Base-by-base conservation (phyloP, 2,113 vertebrate genomes). In the Lates calcarifer region DNA sequence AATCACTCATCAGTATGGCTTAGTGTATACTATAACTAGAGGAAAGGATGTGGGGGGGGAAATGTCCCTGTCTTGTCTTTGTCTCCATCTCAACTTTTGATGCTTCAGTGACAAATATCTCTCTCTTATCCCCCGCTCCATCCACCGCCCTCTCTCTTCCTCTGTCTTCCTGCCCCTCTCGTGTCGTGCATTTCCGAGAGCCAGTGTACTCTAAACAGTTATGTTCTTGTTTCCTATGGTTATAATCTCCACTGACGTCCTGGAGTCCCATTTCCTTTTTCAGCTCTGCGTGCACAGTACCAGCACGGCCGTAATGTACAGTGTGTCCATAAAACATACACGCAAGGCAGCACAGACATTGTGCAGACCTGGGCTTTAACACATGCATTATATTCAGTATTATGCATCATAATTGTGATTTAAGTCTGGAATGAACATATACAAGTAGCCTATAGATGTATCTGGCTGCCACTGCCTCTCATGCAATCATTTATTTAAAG, bases 381-480 rank as follows among this genome's bases (percentile, higher is more conserved):
- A 81, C 88, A 83, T 87, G 93, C 89, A 90, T 91, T 91, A 92
- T 86, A 43, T 82, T 81, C 79, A 82, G 87, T 88, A 88, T 92
- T 92, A 89, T 83, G 90, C 15, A 85, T 91, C 91, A 92, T 93
- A 91, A 91, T 88, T 86, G 85, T 91, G 91, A 93, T 94, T 94
- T 92, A 92, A 60, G 89, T 83, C 81, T 83, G 85, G 82, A 89
- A 89, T 43, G 63, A 64, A 88, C 33, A 85, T 69, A 75, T 31
- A 85, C 83, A 79, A 67, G 79, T 60, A 10, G 82, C n/a, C n/a
- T n/a, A n/a, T n/a, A 89, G 73, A 89, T 87, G 45, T 82, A 86
- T 89, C 80, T 73, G 28, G 58, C 74, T 69, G 81, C 71, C 10
- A 10, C 33, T 1, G 77, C 60, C 84, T 89, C 87, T 87, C 84